These are phyloP conservation scores for Congeria kusceri DNA, from an alignment of 2,888 invertebrate genomes.

Conservation along the genomic window DNA sequence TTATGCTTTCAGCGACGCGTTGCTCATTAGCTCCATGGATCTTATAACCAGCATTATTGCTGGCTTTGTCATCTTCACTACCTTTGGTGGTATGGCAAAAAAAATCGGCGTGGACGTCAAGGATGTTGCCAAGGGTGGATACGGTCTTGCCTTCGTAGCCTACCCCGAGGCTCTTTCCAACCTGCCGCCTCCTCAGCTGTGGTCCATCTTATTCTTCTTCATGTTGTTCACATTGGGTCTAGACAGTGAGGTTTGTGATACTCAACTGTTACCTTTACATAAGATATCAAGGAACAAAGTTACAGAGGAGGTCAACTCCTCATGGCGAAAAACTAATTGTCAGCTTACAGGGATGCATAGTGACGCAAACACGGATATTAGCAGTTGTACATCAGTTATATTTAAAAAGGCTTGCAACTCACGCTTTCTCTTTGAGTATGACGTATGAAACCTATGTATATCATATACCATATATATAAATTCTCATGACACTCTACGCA, in stretches of 20 bases:
- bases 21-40: constrained; percentile 91
- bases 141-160: constrained; percentile 85
- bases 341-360: too few relatives aligned
- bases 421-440: too few relatives aligned
- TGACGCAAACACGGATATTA: too few relatives aligned
- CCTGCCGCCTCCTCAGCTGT: constrained; percentile 78
- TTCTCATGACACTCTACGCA: too few relatives aligned
- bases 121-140: constrained; percentile 86
- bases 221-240: constrained; percentile 82
- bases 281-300: too few relatives aligned
- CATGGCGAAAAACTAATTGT: too few relatives aligned
- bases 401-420: too few relatives aligned
- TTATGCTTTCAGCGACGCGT: constrained; percentile 87
- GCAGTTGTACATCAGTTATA: too few relatives aligned
- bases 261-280: too few relatives aligned
- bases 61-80: constrained; percentile 85
- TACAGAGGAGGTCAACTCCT: too few relatives aligned
- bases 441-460: too few relatives aligned
- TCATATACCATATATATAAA: too few relatives aligned
- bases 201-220: constrained; percentile 83
- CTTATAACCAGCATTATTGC: constrained; percentile 87
- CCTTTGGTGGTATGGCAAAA: constrained; percentile 79
- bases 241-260: constrained; percentile 74
- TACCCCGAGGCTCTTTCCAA: constrained; percentile 82
- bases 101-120: constrained; percentile 68